Conservation (phyloP, 2,797 vertebrate genomes). For the Coranthus polyacanthus region DNA sequence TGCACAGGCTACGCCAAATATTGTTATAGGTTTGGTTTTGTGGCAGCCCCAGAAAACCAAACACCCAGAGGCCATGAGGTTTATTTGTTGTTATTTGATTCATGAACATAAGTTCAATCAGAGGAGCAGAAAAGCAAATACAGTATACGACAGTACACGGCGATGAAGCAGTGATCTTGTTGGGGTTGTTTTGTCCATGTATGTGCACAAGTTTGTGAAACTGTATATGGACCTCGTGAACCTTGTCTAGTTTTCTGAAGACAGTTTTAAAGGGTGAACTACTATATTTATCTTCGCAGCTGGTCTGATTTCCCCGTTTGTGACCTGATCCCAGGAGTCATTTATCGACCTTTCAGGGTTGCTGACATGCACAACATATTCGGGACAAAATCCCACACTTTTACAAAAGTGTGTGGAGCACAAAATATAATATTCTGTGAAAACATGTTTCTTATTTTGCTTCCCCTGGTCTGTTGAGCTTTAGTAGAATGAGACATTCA, state of each 20-base stretch:
- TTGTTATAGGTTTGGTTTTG: no score
- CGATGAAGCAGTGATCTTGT: no score
- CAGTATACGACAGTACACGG: no score
- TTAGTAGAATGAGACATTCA: no score
- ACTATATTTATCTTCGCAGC: conserved; percentile 71
- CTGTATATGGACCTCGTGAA: conserved; percentile 30
- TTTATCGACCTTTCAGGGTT: conserved; percentile 61
- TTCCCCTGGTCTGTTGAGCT: conserved; percentile 2
- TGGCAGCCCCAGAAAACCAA: no score
- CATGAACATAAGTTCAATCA: no score
- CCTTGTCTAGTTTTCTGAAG: conserved; percentile 47
- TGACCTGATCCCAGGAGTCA: conserved; percentile 58
- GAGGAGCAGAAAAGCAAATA: no score
- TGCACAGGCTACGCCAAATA: no score
- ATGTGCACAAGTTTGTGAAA: conserved; percentile 16
- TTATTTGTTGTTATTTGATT: no score
- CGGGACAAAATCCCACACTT: conserved; percentile 46
- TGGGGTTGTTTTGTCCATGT: neutral
- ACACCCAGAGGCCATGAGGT: no score
- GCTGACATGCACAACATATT: conserved; percentile 46
- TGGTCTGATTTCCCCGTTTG: conserved; percentile 59
- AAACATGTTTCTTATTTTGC: neutral
- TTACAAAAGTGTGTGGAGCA: conserved; percentile 21
- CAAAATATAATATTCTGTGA: conserved; percentile 2
- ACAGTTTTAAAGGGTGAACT: conserved; percentile 68